A percentile compares a stretch with the other conserved stretches of the same genome.
These are phyloP conservation scores for Acleris laterana DNA, from an alignment of 2,888 invertebrate genomes.

Conservation along the genomic window DNA sequence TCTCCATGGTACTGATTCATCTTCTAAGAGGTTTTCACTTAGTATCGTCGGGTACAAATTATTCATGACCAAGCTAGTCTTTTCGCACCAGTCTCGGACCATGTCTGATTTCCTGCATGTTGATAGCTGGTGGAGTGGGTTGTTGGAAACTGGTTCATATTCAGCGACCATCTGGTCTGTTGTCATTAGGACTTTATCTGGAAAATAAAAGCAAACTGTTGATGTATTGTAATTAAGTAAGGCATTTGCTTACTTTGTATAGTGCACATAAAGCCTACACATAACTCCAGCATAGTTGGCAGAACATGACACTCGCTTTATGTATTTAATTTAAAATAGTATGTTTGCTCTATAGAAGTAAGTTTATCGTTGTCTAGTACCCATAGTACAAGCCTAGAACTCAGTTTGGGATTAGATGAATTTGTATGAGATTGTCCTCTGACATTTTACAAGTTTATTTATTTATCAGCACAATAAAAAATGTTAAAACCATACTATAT, in stretches of 20 bases:
- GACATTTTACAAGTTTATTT: no score
- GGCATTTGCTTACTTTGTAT: no score
- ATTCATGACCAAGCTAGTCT: constrained; percentile 68
- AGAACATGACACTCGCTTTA: no score
- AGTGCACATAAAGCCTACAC: no score
- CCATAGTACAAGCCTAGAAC: no score
- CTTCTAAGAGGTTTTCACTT: constrained; percentile 65
- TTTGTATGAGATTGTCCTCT: background rate
- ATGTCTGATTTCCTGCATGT: constrained; percentile 68
- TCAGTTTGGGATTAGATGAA: no score
- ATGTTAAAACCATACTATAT: background rate
- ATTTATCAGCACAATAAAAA: no score
- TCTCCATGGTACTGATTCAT: constrained; percentile 62
- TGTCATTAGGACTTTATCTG: constrained; percentile 86
- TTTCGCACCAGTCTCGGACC: constrained; percentile 76
- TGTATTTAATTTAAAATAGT: no score
- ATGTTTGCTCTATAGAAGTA: no score
- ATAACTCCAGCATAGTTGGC: no score
- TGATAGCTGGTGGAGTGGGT: constrained; percentile 54
- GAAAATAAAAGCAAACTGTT: background rate
- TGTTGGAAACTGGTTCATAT: constrained; percentile 73
- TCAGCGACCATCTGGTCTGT: constrained; percentile 86
- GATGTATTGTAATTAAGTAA: background rate
- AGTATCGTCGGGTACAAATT: constrained; percentile 76
- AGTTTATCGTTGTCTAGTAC: no score